These are phyloP conservation scores for Yponomeuta cagnagella DNA, from an alignment of 2,888 invertebrate species.

Conservation along the genomic window DNA sequence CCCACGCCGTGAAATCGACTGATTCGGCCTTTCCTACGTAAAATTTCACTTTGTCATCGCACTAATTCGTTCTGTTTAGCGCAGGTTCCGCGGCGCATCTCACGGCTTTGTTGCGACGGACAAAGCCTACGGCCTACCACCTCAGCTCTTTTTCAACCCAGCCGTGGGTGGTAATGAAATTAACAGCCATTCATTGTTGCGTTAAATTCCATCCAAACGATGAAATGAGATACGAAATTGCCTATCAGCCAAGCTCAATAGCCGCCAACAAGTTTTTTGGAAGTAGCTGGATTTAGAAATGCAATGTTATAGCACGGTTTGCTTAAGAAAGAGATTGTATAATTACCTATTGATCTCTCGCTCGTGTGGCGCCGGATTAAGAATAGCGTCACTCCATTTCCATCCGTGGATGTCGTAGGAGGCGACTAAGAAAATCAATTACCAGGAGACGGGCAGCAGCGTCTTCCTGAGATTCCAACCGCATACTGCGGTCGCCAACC, in stretches of 20 bases:
- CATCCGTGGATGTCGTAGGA: no score
- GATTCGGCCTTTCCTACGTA: background rate
- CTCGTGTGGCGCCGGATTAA: no score
- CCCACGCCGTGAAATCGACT: constrained; percentile 1
- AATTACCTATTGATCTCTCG: no score
- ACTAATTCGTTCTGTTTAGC: constrained; percentile 58
- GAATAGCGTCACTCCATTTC: no score
- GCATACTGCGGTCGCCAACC: no score
- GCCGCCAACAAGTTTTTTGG: constrained; percentile 14
- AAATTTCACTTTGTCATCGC: constrained; percentile 46
- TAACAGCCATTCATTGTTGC: constrained; percentile 63
- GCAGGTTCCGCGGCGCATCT: constrained; percentile 37
- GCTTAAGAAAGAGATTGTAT: no score
- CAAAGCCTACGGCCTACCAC: background rate
- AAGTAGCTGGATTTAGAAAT: background rate
- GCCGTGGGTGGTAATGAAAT: constrained; percentile 70
- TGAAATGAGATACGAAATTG: constrained; percentile 42
- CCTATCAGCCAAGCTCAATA: constrained; percentile 24
- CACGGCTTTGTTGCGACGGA: constrained; percentile 38
- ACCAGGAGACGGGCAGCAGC: no score
- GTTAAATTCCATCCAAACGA: constrained; percentile 61
- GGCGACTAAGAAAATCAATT: no score
- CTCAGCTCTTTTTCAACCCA: constrained; percentile 3
- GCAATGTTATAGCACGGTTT: background rate
- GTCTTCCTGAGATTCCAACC: no score